Base-by-base conservation (phyloP, 2,888 invertebrate genomes). In the Polydrusus cervinus region DNA sequence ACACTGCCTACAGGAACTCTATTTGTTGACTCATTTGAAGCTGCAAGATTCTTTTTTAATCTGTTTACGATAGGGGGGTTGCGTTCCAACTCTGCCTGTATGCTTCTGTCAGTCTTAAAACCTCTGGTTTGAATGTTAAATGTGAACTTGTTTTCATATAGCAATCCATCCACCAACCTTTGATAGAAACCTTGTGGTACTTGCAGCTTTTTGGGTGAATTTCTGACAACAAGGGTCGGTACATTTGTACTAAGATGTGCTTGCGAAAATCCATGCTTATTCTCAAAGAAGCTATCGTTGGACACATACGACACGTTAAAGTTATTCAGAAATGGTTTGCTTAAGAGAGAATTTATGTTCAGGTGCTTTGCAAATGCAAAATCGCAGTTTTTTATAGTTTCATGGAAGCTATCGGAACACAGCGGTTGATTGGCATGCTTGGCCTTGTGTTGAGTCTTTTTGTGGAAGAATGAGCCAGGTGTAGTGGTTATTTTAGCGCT, bases 91-190 rank as follows among this genome's bases (percentile, higher is more conserved):
- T 95, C 95, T 0, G 93, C 91, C 79, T 91, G 90, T 34, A 93
- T 89, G 77, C 90, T 91, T 67, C 95, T 89, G 79, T 94, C 92
- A 0, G 95, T 96, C 88, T 95, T 96, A 85, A 96, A 96, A 45
- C 91, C 91, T 66, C 96, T 90, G 16, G 91, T 89, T 85, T 93
- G 93, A 18, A 91, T 84, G 81, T 88, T 87, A 75, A 86, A 87
- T 14, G 80, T 80, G 78, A 84, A 86, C 25, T 78, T 80, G 71
- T 85, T 86, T 57, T 84, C 80, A 47, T 80, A 78, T 49, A 79
- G 65, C 47, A 87, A 77, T 55, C 84, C 83, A 34, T 83, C 74
- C 1, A 84, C 77, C 34, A 87, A 73, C 55, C 82, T 84, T 20
- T 83, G 82, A 78, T 85, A 85, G 76, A 87, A 86, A 18, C 81